Evolutionary conservation across 2,888 invertebrate genomes (phyloP).

Genomic region (Mesopsocus fuscifrons): DNA sequence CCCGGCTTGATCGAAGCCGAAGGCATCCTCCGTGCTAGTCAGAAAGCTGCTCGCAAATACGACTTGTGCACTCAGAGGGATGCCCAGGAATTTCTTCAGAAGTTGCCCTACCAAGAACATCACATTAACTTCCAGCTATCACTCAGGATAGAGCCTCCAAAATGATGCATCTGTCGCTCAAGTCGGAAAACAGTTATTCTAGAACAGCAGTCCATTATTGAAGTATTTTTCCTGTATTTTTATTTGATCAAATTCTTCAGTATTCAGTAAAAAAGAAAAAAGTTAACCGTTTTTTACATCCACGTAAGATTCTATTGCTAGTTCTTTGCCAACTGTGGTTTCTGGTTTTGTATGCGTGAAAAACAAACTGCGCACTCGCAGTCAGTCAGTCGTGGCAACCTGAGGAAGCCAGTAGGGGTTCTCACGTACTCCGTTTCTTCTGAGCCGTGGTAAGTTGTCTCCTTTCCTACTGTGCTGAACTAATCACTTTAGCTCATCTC

Average conservation of each 20-base stretch:
- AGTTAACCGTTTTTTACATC: background rate
- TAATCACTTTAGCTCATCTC: too few species aligned
- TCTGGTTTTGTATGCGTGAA: too few species aligned
- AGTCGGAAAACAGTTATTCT: background rate
- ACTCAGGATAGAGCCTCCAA: background rate
- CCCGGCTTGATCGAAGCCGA: background rate
- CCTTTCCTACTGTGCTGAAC: too few species aligned
- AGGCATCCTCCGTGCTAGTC: background rate
- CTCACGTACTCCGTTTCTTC: too few species aligned
- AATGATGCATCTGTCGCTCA: too few species aligned
- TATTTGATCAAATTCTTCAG: background rate
- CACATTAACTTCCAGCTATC: background rate
- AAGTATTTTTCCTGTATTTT: background rate
- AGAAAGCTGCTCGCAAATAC: conserved; percentile 6
- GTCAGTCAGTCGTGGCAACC: too few species aligned
- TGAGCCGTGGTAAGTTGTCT: too few species aligned
- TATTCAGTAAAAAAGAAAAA: background rate
- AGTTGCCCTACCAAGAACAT: conserved; percentile 1
- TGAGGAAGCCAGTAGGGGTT: too few species aligned
- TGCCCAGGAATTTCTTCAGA: conserved; percentile 1
- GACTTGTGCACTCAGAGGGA: background rate
- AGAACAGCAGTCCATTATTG: background rate
- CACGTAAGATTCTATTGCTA: too few species aligned
- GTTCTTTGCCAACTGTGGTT: too few species aligned
- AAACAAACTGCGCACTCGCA: too few species aligned